Conservation (phyloP, 2,888 invertebrate species). For the Agrochola macilenta region DNA sequence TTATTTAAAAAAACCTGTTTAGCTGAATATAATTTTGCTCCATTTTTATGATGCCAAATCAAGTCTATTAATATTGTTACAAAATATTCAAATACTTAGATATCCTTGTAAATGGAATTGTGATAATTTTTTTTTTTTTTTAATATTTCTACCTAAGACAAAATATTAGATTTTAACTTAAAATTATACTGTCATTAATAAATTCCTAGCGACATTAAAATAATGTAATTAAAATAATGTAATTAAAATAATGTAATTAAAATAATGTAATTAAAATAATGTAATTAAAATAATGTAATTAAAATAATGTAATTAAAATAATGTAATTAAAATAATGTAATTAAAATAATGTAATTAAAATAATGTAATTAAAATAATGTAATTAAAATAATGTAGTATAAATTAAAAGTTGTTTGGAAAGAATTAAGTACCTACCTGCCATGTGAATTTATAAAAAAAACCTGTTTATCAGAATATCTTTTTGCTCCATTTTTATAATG, state of each 20-base stretch:
- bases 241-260: no score
- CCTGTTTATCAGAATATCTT: background rate
- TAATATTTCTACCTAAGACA: background rate
- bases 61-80: no score
- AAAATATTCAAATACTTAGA: no score
- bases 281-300: no score
- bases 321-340: no score
- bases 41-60: conserved; percentile 11
- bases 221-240: no score
- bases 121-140: no score
- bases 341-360: no score
- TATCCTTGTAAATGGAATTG: no score
- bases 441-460: conserved; percentile 3
- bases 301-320: no score
- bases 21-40: background rate
- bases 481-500: conserved; percentile 11
- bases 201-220: conserved; percentile 1
- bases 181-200: background rate
- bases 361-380: conserved; percentile 14
- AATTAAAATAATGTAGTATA: background rate
- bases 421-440: background rate
- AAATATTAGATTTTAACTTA: background rate
- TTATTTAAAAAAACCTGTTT: background rate
- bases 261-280: no score
- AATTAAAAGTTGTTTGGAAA: conserved; percentile 3